Evolutionary conservation across 2,797 vertebrate genomes (phyloP).

Genomic region (Taenioides sp.): DNA sequence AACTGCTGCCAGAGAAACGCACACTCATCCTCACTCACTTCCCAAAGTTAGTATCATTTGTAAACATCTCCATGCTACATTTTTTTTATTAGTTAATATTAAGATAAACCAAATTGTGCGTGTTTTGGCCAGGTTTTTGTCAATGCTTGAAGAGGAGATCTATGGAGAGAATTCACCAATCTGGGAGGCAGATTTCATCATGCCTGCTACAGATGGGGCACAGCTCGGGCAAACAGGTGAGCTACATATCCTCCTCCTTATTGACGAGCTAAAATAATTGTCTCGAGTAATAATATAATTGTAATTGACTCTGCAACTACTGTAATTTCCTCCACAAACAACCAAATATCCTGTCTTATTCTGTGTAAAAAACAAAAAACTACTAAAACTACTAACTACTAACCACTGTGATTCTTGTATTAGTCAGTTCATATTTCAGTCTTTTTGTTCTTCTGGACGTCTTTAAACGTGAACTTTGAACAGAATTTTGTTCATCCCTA

Average conservation of each 20-base stretch:
- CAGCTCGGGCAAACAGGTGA: slow-evolving; percentile 88
- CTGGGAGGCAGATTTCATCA: slow-evolving; percentile 96
- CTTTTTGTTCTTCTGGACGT: too few species aligned
- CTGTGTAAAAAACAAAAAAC: too few species aligned
- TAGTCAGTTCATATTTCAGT: too few species aligned
- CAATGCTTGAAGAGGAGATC: slow-evolving; percentile 98
- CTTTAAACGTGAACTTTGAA: too few species aligned
- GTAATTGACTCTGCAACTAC: too few species aligned
- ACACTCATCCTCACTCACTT: slow-evolving; percentile 98
- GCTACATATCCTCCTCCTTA: accelerated
- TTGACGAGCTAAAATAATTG: not conserved
- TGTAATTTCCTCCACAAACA: too few species aligned
- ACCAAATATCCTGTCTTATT: too few species aligned
- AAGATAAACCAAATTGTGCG: not conserved
- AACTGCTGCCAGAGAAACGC: slow-evolving; percentile 94
- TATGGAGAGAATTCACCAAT: slow-evolving; percentile 97
- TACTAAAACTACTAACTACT: too few species aligned
- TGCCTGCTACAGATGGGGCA: slow-evolving; percentile 86
- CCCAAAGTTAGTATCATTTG: slow-evolving; percentile 80
- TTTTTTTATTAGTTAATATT: not conserved
- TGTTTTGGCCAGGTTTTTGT: slow-evolving; percentile 85
- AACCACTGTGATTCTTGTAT: too few species aligned
- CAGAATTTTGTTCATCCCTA: too few species aligned
- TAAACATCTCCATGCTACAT: too few species aligned
- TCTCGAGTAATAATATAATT: too few species aligned